Percentiles rank a stretch among this genome's conserved stretches.
Evolutionary conservation across 2,888 invertebrate species (phyloP).

Genomic region (Caradrina clavipalpis): DNA sequence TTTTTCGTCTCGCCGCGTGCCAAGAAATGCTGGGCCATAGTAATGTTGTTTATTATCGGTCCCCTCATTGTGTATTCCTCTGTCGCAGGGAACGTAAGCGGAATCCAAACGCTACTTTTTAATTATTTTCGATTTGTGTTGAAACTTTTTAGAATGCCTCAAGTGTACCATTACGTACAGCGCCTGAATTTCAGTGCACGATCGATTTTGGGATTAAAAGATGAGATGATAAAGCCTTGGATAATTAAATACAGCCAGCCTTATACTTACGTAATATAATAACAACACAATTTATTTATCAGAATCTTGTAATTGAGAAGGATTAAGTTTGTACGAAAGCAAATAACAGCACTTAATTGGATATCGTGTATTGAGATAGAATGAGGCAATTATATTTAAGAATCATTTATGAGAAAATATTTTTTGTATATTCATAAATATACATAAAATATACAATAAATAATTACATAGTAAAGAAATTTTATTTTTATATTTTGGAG

Average conservation of each 20-base stretch:
- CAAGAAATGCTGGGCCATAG: conserved; percentile 29
- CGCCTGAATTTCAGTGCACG: conserved; percentile 60
- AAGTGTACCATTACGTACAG: conserved; percentile 65
- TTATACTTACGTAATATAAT: conserved; percentile 6
- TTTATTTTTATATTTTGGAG: no score
- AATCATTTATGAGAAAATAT: not conserved
- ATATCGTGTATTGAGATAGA: conserved; percentile 16
- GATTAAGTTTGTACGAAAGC: conserved; percentile 3
- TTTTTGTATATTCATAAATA: not conserved
- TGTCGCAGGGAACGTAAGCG: conserved; percentile 56
- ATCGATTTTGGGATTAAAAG: conserved; percentile 63
- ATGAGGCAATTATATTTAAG: not conserved
- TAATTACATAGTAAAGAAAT: no score
- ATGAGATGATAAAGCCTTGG: conserved; percentile 17
- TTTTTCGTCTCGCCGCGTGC: conserved; percentile 3
- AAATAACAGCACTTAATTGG: conserved; percentile 31
- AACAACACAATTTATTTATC: conserved; percentile 23
- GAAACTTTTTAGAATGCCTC: conserved; percentile 66
- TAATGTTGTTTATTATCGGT: conserved; percentile 60
- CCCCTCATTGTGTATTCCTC: conserved; percentile 67
- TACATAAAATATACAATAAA: no score
- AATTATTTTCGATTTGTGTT: conserved; percentile 74
- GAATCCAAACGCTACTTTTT: conserved; percentile 72
- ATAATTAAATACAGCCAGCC: conserved; percentile 22
- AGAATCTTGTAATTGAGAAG: conserved; percentile 10